Conservation (phyloP, 2,888 invertebrate genomes). For the Microdon myrmicae region DNA sequence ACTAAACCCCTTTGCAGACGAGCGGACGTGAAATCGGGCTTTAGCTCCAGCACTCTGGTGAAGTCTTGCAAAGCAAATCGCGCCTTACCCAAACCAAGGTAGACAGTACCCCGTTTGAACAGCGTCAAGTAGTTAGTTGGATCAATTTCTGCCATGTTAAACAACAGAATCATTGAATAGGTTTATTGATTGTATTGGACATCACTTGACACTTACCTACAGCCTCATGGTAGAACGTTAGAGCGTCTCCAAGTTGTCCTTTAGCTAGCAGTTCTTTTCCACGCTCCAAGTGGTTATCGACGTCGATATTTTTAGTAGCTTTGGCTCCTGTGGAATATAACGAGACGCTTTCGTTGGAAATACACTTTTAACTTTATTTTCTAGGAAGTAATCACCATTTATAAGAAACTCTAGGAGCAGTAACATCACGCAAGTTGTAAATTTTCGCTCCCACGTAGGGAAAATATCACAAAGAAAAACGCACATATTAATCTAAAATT, state of each 20-base stretch:
- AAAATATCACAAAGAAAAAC: constrained; percentile 41
- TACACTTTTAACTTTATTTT: not conserved
- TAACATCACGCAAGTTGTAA: constrained; percentile 75
- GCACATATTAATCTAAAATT: constrained; percentile 23
- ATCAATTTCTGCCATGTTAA: constrained; percentile 88
- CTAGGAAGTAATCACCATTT: constrained; percentile 70
- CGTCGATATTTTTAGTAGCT: constrained; percentile 75
- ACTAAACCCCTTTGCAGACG: constrained; percentile 86
- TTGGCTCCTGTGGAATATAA: constrained; percentile 72
- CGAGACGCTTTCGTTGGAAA: constrained; percentile 8
- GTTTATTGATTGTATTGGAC: not conserved
- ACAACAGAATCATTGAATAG: not conserved
- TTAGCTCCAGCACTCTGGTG: constrained; percentile 89
- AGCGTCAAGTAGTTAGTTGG: constrained; percentile 95
- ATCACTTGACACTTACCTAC: constrained; percentile 76
- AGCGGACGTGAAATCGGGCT: constrained; percentile 94
- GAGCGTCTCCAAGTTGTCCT: constrained; percentile 94
- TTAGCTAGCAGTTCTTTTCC: constrained; percentile 91
- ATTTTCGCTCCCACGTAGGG: constrained; percentile 69
- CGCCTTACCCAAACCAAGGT: constrained; percentile 94
- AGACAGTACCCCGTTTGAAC: constrained; percentile 95
- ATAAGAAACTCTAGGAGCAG: constrained; percentile 76
- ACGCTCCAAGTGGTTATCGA: constrained; percentile 92
- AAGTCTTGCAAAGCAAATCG: constrained; percentile 95
- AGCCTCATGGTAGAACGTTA: constrained; percentile 97